Percentiles rank a stretch among this genome's conserved stretches.
These are phyloP conservation scores for Carcharodon carcharias DNA, from an alignment of 2,797 vertebrate species.

Conservation along the genomic window DNA sequence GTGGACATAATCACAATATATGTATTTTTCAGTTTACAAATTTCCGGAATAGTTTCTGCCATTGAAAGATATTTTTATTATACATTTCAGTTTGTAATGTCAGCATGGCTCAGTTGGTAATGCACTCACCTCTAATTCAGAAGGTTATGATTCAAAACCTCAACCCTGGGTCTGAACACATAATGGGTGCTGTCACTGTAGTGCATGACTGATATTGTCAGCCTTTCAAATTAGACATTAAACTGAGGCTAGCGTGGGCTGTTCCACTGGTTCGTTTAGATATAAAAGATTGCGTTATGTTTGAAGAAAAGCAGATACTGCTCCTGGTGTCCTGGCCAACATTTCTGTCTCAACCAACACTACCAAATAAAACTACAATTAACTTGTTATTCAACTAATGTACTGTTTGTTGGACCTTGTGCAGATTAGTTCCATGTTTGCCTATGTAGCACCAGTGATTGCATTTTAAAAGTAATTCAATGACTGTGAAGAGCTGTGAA, in stretches of 20 bases:
- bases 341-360: background rate
- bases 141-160: background rate
- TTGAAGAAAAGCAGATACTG: background rate
- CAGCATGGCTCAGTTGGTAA: background rate
- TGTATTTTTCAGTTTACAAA: background rate
- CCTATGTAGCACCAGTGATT: background rate
- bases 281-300: background rate
- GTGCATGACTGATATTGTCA: background rate
- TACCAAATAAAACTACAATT: background rate
- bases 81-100: background rate
- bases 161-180: background rate
- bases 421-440: background rate
- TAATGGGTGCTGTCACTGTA: background rate
- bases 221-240: background rate
- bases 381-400: background rate
- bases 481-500: background rate
- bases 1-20: background rate
- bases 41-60: background rate
- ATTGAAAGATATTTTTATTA: background rate
- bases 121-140: background rate
- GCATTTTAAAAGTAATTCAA: background rate
- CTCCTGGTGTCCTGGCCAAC: background rate
- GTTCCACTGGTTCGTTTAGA: background rate
- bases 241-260: background rate
- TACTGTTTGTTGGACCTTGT: background rate